Conservation (phyloP, 2,888 invertebrate genomes). For the Caenorhabditis sp. region DNA sequence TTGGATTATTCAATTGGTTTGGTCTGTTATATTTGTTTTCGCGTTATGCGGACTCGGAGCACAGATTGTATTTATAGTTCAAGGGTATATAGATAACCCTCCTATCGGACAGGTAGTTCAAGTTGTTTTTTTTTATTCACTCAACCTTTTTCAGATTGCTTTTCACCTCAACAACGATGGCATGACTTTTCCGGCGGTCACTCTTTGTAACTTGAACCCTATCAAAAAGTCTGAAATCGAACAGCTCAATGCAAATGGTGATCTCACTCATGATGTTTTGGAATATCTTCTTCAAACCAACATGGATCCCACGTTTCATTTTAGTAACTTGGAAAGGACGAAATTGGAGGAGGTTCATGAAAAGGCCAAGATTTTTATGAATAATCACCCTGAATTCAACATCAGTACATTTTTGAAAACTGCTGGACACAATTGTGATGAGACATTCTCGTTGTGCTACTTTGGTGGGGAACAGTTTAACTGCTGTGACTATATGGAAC, state of each 20-base stretch:
- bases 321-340: conserved; percentile 18
- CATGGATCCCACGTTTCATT: conserved; percentile 32
- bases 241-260: conserved; percentile 39
- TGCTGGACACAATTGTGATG: conserved; percentile 45
- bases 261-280: conserved; percentile 34
- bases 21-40: not conserved
- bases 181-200: conserved; percentile 59
- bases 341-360: conserved; percentile 6
- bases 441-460: conserved; percentile 54
- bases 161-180: conserved; percentile 57
- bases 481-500: conserved; percentile 57
- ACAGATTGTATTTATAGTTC: not conserved
- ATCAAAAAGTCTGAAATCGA: conserved; percentile 49
- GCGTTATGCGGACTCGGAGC: not conserved
- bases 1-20: conserved; percentile 12
- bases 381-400: conserved; percentile 33
- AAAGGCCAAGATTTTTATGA: conserved; percentile 9
- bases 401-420: conserved; percentile 38
- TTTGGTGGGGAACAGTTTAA: conserved; percentile 50
- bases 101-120: conserved; percentile 30
- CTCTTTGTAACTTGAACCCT: conserved; percentile 62
- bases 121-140: too few relatives aligned
- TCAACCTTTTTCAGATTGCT: conserved; percentile 39
- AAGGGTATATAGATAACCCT: conserved; percentile 29
- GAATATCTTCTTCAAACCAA: conserved; percentile 44